These are phyloP conservation scores for Chrysemys picta DNA, from an alignment of 2,113 vertebrate species.

Conservation along the genomic window DNA sequence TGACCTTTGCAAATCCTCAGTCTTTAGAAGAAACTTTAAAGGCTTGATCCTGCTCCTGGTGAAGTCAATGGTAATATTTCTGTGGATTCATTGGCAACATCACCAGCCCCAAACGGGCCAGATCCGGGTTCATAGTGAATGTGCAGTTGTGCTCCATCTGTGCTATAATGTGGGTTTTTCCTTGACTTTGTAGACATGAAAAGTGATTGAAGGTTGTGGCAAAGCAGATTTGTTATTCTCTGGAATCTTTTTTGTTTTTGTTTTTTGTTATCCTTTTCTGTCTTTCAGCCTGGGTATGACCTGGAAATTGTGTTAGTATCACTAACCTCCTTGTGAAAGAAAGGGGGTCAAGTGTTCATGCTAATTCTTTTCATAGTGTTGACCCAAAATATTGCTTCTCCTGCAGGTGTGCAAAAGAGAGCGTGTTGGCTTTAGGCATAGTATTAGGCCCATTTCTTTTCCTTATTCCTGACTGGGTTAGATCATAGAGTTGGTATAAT, in stretches of 20 bases:
- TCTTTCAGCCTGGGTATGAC: neutral
- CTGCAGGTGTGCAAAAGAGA: neutral
- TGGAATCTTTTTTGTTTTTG: neutral
- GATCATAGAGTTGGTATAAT: neutral
- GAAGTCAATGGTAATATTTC: neutral
- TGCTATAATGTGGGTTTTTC: neutral
- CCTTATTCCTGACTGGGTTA: neutral
- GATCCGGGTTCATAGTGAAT: neutral
- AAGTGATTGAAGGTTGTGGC: neutral
- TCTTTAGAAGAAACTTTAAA: neutral
- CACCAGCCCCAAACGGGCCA: neutral
- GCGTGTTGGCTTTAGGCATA: neutral
- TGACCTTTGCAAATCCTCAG: neutral
- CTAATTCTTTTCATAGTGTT: neutral
- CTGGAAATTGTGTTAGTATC: neutral
- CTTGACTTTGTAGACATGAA: neutral
- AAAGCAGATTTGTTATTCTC: neutral
- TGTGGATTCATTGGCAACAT: neutral
- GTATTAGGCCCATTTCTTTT: neutral
- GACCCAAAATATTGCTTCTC: neutral
- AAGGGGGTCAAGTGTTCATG: neutral
- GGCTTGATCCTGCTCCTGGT: neutral
- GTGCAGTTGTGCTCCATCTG: neutral
- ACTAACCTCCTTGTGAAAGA: neutral
- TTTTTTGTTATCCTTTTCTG: neutral